Evolutionary conservation across 1,140 invertebrate genomes (phyloP).

Genomic region (Frieseomelitta varia): DNA sequence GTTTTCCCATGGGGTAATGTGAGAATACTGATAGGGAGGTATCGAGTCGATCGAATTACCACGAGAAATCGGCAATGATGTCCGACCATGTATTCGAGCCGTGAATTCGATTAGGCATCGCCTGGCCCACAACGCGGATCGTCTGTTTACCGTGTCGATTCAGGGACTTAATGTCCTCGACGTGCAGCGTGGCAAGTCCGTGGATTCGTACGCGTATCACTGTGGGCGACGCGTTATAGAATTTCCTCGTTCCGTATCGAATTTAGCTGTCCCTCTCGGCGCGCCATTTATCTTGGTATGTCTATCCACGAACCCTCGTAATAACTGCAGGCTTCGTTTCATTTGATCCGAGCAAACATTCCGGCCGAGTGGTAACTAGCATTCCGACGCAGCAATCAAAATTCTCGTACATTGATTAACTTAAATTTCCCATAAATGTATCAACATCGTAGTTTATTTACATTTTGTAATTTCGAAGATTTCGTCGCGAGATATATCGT

Average conservation of each 20-base stretch:
- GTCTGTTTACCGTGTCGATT: not conserved
- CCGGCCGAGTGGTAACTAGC: not conserved
- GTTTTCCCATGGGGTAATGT: not conserved
- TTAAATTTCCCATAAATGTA: not conserved
- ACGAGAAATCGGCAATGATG: slow-evolving; percentile 1
- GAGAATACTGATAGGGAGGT: not conserved
- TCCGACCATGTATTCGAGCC: not conserved
- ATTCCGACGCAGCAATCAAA: not conserved
- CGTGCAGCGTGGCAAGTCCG: not conserved
- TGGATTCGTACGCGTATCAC: slow-evolving; percentile 1
- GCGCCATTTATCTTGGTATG: slow-evolving; percentile 8
- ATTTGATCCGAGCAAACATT: not conserved
- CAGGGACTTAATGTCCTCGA: not conserved
- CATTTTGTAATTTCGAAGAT: not conserved
- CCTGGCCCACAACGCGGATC: not conserved
- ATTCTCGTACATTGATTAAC: not conserved
- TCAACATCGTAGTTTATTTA: not conserved
- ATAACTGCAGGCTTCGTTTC: not conserved
- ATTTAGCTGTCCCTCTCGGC: slow-evolving; percentile 1
- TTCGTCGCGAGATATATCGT: no score
- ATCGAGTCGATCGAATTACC: slow-evolving; percentile 6
- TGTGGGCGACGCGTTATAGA: slow-evolving; percentile 13
- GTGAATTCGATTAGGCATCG: slow-evolving; percentile 18
- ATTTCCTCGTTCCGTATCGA: slow-evolving; percentile 29
- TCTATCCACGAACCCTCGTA: slow-evolving; percentile 6